A percentile compares a stretch with the other conserved stretches of the same genome.
Conservation (phyloP, 2,113 vertebrate species). For the Zeus faber region DNA sequence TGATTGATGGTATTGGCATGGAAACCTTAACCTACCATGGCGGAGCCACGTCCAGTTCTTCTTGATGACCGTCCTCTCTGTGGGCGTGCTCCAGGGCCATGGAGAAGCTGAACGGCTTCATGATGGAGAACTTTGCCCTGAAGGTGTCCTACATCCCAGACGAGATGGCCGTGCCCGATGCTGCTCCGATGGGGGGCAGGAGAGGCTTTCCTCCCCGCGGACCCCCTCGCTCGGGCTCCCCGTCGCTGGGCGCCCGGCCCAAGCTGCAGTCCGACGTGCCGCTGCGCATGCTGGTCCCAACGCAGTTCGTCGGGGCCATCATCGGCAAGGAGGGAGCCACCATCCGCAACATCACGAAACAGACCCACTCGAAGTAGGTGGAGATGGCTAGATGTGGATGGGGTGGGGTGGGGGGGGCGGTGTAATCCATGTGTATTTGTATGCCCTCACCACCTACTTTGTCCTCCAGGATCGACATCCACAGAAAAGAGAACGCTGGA, state of each 20-base stretch:
- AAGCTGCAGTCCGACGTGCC: slow-evolving; percentile 91
- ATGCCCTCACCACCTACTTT: background rate
- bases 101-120: slow-evolving; percentile 94
- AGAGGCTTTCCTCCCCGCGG: slow-evolving; percentile 86
- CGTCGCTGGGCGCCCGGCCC: slow-evolving; percentile 80
- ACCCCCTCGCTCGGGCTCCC: slow-evolving; percentile 85
- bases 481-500: slow-evolving; percentile 96
- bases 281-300: slow-evolving; percentile 91
- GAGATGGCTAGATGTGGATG: background rate
- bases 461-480: slow-evolving; percentile 89
- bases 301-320: slow-evolving; percentile 96
- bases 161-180: slow-evolving; percentile 79
- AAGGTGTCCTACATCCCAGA: slow-evolving; percentile 98
- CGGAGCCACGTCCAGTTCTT: too few relatives aligned
- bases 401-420: background rate
- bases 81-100: slow-evolving; percentile 77
- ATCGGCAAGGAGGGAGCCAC: slow-evolving; percentile 97
- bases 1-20: too few relatives aligned
- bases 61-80: too few relatives aligned
- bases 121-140: slow-evolving; percentile 91
- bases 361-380: slow-evolving; percentile 96
- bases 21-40: too few relatives aligned
- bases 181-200: slow-evolving; percentile 70
- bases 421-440: background rate
- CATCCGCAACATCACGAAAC: slow-evolving; percentile 96